Base-by-base conservation (phyloP, 1,140 invertebrate species). In the Drosophila malerkotliana region DNA sequence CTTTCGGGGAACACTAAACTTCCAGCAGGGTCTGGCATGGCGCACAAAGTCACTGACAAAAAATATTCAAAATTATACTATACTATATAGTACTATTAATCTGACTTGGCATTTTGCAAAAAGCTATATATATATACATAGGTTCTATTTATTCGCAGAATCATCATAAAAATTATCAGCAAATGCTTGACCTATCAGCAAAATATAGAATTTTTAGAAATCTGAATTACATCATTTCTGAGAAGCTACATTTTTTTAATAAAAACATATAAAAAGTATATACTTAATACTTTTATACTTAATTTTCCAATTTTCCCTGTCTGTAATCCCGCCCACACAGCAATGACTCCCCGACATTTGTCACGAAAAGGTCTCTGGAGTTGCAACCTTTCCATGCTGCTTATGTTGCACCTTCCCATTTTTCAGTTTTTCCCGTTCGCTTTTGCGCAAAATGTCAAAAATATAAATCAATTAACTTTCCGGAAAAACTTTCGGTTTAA, bases 381-480 rank as follows among this genome's bases (percentile, higher is more conserved):
- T 56, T 74, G 78, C 69, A 78, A 81, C 55, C 79, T 77, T 66
- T 56, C 48, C 30, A 37, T 39, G 37, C 55, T 26, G 6, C 37
- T 26, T 14, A 72, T 61, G 55, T 34, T 69, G 73, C 79, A 56
- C 63, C 73, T 74, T 60, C 56, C 61, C 57, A 30, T 66, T 78
- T 87, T 73, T 9, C 26, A 45, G 28, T 41, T 63, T 37, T 37
- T 55, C 18, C 52, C 12, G 52, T 60, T 62, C n/a, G 12, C 41
- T 77, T 66, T 72, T 53, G 53, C 54, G 63, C 26, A 78, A 87
- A 85, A 85, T 82, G 82, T 76, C 78, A 85, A 85, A 34, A 85
- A 87, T 76, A 85, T 85, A 85, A 85, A 85, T 85, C 82, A 85
- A 85, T 85, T 85, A 85, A 85, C 58, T 85, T 87, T 76, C 80